Conservation (phyloP, 2,888 invertebrate species). For the Frankliniella fusca region DNA sequence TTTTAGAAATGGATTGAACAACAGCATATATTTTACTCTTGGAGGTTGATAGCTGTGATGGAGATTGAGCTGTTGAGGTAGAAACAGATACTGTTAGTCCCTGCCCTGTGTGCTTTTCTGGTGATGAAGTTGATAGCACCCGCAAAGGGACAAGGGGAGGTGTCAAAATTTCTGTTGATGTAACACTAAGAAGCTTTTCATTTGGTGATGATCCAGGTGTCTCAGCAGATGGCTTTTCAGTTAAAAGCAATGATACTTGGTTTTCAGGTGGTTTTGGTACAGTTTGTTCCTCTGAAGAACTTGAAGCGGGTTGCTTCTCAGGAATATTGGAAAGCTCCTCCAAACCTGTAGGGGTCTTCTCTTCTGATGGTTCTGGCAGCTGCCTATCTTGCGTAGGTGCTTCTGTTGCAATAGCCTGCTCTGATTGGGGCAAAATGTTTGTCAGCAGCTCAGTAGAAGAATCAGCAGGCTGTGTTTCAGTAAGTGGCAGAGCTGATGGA, state of each 20-base stretch:
- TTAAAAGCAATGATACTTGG: background rate
- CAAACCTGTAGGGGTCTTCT: no score
- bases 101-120: background rate
- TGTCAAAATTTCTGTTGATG: background rate
- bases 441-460: no score
- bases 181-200: background rate
- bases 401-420: no score
- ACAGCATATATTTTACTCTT: conserved; percentile 6
- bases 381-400: no score
- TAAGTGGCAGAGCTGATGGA: no score
- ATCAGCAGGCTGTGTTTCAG: no score
- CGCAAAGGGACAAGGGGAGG: background rate
- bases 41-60: background rate
- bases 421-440: no score
- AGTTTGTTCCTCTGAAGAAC: no score
- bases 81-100: background rate
- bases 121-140: background rate
- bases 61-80: background rate
- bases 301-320: no score
- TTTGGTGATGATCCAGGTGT: background rate
- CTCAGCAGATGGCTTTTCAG: background rate
- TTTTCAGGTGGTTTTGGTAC: background rate
- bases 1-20: background rate
- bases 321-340: no score
- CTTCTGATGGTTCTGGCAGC: no score